phyloP scores from a whole-genome alignment of 2,113 vertebrate species.

The Bubo blakistoni region DNA sequence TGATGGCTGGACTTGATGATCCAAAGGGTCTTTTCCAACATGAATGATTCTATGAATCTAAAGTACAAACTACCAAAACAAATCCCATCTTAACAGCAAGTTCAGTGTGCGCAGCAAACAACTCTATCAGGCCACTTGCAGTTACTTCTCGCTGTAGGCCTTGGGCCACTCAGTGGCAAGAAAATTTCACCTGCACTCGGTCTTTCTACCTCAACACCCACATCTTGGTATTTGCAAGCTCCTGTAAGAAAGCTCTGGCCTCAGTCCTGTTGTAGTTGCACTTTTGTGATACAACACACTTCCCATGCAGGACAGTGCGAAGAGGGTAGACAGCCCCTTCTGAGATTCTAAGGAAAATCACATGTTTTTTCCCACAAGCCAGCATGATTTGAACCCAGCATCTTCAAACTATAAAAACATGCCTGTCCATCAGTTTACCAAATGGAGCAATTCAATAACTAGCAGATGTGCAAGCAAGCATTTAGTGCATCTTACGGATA shows the following conservation, averaged over 20 bases:
- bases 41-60: background rate
- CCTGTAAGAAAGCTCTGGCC: rapidly evolving
- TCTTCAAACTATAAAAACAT: background rate
- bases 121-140: background rate
- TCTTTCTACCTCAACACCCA: background rate
- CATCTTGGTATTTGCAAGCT: background rate
- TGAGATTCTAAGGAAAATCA: background rate
- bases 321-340: background rate
- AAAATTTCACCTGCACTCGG: background rate
- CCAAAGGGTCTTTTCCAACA: too few species aligned
- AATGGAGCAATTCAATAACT: background rate
- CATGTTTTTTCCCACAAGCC: rapidly evolving
- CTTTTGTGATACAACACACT: background rate
- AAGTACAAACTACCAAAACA: background rate
- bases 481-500: background rate
- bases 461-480: background rate
- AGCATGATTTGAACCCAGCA: background rate
- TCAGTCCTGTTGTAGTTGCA: background rate
- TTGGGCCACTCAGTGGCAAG: background rate
- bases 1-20: too few species aligned
- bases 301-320: background rate
- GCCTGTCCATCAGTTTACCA: background rate
- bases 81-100: background rate
- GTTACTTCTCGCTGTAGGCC: background rate
- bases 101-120: background rate